Evolutionary conservation across 2,113 vertebrate species (phyloP), one percentile per base, ranked within the genome.

Genomic region (Corynorhinus townsendii): DNA sequence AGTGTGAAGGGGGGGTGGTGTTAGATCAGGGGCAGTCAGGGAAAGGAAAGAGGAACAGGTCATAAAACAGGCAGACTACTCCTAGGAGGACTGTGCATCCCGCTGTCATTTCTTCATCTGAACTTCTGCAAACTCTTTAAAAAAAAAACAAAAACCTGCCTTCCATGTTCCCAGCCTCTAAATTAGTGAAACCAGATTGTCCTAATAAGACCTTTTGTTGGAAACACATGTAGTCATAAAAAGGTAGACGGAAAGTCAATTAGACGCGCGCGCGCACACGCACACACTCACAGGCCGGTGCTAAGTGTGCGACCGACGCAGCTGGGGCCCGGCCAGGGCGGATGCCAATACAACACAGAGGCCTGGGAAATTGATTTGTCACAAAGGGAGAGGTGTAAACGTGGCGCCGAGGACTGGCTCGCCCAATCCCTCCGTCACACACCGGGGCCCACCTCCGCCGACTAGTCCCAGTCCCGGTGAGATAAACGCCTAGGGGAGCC

Each of bases 141-240:
- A 66, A 93, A 82, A 66, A 89, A 71, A 35, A 77, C 28, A 54
- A 9, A 22, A 38, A 62, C 84, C 80, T 88, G 87, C 91, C 81
- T 93, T 97, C 87, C 96, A 93, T 89, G 22, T 96, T 96, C 90
- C 96, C 96, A 92, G 85, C 96, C 93, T 97, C 93, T 95, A 96
- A 98, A 98, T 98, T 98, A 98, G 98, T 97, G 96, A 95, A 97
- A 97, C 94, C 98, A 98, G 96, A 97, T 97, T 98, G 97, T 97
- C 97, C 96, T 98, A 97, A 97, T 97, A 97, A 97, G 96, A 96
- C 89, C 96, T 96, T 97, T 97, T 97, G 97, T 97, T 96, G 95
- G 95, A 98, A 98, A 97, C 97, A 98, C 96, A 97, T 98, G 97
- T 98, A 97, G 96, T 96, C 97, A 97, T 97, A 97, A 98, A 97